A percentile compares a stretch with the other conserved stretches of the same genome.
These are phyloP conservation scores for Siderastrea radians DNA, from an alignment of 92 coral and sea anemone species.

Conservation along the genomic window DNA sequence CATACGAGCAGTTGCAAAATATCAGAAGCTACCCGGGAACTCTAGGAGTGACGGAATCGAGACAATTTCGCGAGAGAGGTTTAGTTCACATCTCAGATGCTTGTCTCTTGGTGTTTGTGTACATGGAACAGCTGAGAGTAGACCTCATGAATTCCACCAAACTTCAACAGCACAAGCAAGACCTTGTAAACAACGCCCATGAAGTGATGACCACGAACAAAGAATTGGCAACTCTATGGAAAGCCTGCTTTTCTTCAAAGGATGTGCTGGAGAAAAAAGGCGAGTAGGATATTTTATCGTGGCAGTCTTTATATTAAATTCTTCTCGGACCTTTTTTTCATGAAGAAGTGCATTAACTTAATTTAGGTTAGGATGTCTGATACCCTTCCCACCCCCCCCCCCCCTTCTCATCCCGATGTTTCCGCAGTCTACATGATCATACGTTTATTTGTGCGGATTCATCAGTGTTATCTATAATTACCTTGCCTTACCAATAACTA, in stretches of 20 bases:
- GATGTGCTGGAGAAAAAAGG: not conserved
- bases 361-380: too few relatives aligned
- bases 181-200: not conserved
- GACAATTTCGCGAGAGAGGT: constrained; percentile 18
- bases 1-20: not conserved
- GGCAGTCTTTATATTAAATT: too few relatives aligned
- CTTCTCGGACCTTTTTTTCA: too few relatives aligned
- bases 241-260: not conserved
- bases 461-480: too few relatives aligned
- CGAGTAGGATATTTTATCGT: too few relatives aligned
- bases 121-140: constrained; percentile 21
- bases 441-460: too few relatives aligned
- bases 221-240: not conserved
- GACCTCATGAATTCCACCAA: not conserved
- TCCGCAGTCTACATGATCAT: too few relatives aligned
- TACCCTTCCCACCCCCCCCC: too few relatives aligned
- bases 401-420: too few relatives aligned
- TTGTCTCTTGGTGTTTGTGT: not conserved
- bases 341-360: too few relatives aligned
- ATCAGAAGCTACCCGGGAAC: not conserved
- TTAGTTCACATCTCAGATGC: constrained; percentile 17
- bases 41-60: not conserved
- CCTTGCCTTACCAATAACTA: too few relatives aligned
- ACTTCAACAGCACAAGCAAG: not conserved
- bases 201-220: not conserved